Evolutionary conservation across 2,113 vertebrate genomes (phyloP).

Genomic region (Larimichthys polyactis): DNA sequence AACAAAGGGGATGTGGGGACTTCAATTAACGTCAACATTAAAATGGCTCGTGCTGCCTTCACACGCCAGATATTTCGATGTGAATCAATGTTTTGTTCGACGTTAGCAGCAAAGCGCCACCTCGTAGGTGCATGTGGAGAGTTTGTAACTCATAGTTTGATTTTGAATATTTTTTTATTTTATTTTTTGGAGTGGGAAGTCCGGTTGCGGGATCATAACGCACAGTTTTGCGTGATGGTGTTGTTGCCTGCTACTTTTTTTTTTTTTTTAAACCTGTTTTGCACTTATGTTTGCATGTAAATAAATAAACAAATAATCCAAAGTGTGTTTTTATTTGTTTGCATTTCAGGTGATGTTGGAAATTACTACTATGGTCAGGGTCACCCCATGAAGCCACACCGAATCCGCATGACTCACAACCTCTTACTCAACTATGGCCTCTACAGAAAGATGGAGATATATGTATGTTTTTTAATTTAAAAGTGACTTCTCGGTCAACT

Average conservation of each 20-base stretch:
- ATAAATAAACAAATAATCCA: not conserved
- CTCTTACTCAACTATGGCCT: slow-evolving; percentile 97
- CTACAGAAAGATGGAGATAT: slow-evolving; percentile 99
- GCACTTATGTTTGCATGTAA: not conserved
- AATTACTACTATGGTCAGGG: slow-evolving; percentile 99
- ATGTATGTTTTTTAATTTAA: slow-evolving; percentile 87
- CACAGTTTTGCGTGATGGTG: not conserved
- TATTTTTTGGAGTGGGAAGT: not conserved
- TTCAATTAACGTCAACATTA: slow-evolving; percentile 57
- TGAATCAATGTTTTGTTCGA: not conserved
- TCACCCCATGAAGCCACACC: slow-evolving; percentile 98
- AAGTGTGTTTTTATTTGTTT: not conserved
- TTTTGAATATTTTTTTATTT: not conserved
- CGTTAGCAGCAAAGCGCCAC: not conserved
- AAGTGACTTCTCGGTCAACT: not conserved
- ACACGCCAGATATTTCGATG: not conserved
- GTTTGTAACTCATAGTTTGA: not conserved
- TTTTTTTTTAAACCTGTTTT: too few relatives aligned
- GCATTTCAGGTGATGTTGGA: slow-evolving; percentile 92
- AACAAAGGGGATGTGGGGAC: slow-evolving; percentile 63
- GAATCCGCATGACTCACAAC: slow-evolving; percentile 99
- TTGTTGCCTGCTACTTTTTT: too few relatives aligned
- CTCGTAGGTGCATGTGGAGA: not conserved
- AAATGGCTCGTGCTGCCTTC: not conserved
- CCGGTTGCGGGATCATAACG: not conserved